Evolutionary conservation across 2,888 invertebrate species (phyloP), one percentile per base, ranked within the genome.

Genomic region (Cephus pulcher): DNA sequence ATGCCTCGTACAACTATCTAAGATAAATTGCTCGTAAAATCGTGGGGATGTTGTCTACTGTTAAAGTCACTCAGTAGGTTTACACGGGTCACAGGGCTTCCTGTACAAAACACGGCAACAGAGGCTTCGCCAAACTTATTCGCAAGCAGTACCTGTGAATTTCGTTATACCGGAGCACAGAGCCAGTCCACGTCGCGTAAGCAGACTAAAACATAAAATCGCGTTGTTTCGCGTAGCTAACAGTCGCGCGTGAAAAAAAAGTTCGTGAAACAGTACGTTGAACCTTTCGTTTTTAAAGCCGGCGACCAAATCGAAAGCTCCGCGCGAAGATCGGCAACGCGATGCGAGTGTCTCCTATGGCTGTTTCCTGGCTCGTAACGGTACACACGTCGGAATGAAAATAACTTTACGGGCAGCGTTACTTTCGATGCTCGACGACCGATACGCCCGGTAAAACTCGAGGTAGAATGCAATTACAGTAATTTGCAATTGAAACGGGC

Each of bases 1-100:
- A 56, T 80, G 80, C 35, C 32, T 84, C 81, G 83, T 81, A 83
- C 86, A 86, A 88, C 84, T 86, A 85, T 82, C 82, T 84, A 79
- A 84, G 81, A 84, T 86, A 86, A 88, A 86, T 87, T 82, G 82
- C 82, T 82, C 77, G 32, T 71, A 32, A 34, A 71, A 71, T 34
- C 32, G 71, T 71, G 71, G 32, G 71, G 71, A 34, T 15, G 32
- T 12, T 71, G 71, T 71, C 71, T 71, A 71, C 32, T 23, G 71
- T 71, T 71, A 34, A 71, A 71, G 32, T 71, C 71, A 71, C 32
- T 71, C 15, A 56, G 56, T 23, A 23, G 23, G 2, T 23, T 56
- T 56, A 56, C 23, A 56, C 56, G 56, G 6, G 9, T 9, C 56
- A 9, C 56, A 15, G 23, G 9, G 0, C 15, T 9, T 9, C 4